phyloP scores from a whole-genome alignment of 2,113 vertebrate species.

The Microtus montanus region DNA sequence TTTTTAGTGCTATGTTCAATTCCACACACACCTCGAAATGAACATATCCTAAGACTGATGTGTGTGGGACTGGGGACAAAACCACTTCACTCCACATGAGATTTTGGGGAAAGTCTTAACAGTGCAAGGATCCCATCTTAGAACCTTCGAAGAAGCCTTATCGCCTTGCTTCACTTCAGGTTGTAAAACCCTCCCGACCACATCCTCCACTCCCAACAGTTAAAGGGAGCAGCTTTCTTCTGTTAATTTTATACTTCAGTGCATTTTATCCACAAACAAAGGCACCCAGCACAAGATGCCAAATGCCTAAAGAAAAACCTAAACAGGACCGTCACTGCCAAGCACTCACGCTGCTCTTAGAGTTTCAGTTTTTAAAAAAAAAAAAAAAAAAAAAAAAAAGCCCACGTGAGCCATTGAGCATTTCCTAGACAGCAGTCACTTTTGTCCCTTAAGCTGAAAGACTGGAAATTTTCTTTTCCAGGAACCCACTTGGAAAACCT shows the following conservation, averaged over 20 bases:
- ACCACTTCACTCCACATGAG: neutral
- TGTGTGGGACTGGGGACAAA: neutral
- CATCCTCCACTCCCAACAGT: neutral
- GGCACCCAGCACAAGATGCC: conserved; percentile 21
- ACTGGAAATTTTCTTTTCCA: conserved; percentile 52
- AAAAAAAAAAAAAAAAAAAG: conserved; percentile 55
- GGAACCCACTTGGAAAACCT: conserved; percentile 47
- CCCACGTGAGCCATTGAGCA: conserved; percentile 61
- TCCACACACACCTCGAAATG: neutral
- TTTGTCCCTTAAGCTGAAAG: conserved; percentile 48
- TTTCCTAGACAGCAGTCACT: conserved; percentile 78
- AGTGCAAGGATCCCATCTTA: neutral
- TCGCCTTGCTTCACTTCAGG: neutral
- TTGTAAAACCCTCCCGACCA: neutral
- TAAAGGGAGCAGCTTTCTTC: conserved; percentile 1
- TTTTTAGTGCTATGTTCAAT: conserved; percentile 1
- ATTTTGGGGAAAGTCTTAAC: conserved; percentile 20
- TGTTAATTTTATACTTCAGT: conserved; percentile 48
- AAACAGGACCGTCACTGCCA: conserved; percentile 27
- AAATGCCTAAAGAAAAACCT: conserved; percentile 48
- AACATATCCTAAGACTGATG: conserved; percentile 38
- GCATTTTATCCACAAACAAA: conserved; percentile 64
- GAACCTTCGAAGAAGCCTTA: neutral
- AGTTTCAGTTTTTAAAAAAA: conserved; percentile 55
- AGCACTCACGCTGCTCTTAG: conserved; percentile 30